Conservation (phyloP, 2,888 invertebrate genomes). For the Eilema depressum region DNA sequence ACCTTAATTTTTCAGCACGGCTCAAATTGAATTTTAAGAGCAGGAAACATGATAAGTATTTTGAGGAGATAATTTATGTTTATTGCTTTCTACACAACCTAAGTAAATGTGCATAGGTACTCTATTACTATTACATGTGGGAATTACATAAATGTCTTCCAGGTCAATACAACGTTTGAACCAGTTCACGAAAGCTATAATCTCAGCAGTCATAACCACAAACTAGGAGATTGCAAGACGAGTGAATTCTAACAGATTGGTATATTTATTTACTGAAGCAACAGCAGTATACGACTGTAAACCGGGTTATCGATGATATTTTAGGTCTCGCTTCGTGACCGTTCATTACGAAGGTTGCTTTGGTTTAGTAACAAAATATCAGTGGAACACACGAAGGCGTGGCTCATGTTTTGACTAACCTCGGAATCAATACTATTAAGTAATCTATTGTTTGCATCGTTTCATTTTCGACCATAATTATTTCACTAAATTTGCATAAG, state of each 20-base stretch:
- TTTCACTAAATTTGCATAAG: conserved; percentile 32
- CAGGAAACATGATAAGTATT: too few species aligned
- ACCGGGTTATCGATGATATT: conserved; percentile 45
- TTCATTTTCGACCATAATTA: conserved; percentile 30
- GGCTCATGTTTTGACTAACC: conserved; percentile 43
- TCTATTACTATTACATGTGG: background rate
- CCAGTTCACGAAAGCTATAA: background rate
- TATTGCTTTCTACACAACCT: background rate
- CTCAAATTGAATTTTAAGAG: too few species aligned
- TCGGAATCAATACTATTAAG: conserved; percentile 31
- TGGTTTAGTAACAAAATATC: conserved; percentile 61
- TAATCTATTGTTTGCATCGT: conserved; percentile 33
- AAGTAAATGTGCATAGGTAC: background rate
- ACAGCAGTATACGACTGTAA: conserved; percentile 39
- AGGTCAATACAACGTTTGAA: background rate
- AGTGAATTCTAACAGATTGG: conserved; percentile 7
- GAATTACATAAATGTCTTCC: background rate
- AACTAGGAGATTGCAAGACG: conserved; percentile 1
- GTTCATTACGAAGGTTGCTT: conserved; percentile 52
- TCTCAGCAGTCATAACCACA: conserved; percentile 11
- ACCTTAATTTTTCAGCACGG: too few species aligned
- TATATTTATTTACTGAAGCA: conserved; percentile 18
- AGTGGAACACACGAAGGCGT: conserved; percentile 51
- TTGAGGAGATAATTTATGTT: background rate
- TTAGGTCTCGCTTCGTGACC: conserved; percentile 55